A percentile compares a stretch with the other conserved stretches of the same genome.
Evolutionary conservation across 2,888 invertebrate species (phyloP).

Genomic region (Clistopyga incitator): DNA sequence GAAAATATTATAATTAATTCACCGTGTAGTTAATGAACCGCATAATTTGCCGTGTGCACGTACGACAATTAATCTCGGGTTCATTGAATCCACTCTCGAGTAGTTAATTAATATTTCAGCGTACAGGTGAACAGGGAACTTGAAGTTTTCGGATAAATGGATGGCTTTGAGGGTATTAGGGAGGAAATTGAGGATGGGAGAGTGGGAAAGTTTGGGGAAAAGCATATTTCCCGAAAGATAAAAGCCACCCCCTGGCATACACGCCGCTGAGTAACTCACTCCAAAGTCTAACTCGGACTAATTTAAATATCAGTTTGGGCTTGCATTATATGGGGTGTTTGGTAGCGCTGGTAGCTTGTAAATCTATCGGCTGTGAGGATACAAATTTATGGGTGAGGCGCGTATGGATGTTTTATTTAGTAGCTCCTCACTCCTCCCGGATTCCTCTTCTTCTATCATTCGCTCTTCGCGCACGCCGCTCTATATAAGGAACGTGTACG

Average conservation of each 20-base stretch:
- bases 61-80: conserved; percentile 42
- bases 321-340: conserved; percentile 22
- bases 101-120: conserved; percentile 52
- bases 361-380: conserved; percentile 81
- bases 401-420: conserved; percentile 84
- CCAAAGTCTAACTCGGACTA: conserved; percentile 80
- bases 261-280: conserved; percentile 75
- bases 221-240: conserved; percentile 75
- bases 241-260: conserved; percentile 53
- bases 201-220: conserved; percentile 68
- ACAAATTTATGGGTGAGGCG: conserved; percentile 82
- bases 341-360: conserved; percentile 80
- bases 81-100: conserved; percentile 20
- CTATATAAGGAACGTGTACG: conserved; percentile 70
- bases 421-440: conserved; percentile 73
- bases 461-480: conserved; percentile 33
- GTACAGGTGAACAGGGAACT: conserved; percentile 10
- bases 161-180: conserved; percentile 49
- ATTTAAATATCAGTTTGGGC: conserved; percentile 84
- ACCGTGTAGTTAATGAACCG: conserved; percentile 5
- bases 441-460: conserved; percentile 37
- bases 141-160: conserved; percentile 47
- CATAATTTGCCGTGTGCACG: background rate
- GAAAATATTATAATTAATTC: background rate
- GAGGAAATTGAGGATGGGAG: conserved; percentile 13